These are phyloP conservation scores for Ametastegia equiseti DNA, from an alignment of 2,888 invertebrate species.

Conservation along the genomic window DNA sequence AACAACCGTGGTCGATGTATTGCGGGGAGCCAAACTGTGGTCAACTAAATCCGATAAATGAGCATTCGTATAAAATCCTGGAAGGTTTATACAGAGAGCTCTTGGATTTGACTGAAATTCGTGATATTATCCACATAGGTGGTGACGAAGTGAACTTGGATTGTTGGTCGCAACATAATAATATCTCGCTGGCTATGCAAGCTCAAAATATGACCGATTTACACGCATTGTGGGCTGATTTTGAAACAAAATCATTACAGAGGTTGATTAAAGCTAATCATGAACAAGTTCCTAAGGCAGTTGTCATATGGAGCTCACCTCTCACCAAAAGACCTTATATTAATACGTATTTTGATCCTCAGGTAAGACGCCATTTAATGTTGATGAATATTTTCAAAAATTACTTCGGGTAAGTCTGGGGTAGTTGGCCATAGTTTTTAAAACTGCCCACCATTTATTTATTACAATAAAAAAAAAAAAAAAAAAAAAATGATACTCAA, in stretches of 20 bases:
- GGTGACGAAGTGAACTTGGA: conserved; percentile 90
- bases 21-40: conserved; percentile 93
- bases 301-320: conserved; percentile 87
- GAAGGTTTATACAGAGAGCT: conserved; percentile 87
- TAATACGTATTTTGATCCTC: conserved; percentile 83
- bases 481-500: too few relatives aligned
- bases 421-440: too few relatives aligned
- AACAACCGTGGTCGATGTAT: conserved; percentile 88
- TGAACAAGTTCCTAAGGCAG: conserved; percentile 78
- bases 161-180: conserved; percentile 83
- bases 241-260: conserved; percentile 82
- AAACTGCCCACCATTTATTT: too few relatives aligned
- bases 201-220: conserved; percentile 87
- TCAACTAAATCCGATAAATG: conserved; percentile 89
- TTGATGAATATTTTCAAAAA: too few relatives aligned
- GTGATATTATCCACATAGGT: conserved; percentile 90
- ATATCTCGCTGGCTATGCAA: conserved; percentile 76
- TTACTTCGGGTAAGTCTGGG: too few relatives aligned
- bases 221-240: conserved; percentile 88
- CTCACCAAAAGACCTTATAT: conserved; percentile 86
- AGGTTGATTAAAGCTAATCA: conserved; percentile 82
- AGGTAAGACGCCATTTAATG: conserved; percentile 75
- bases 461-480: too few relatives aligned
- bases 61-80: conserved; percentile 85
- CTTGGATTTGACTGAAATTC: conserved; percentile 84